Conservation (phyloP, 2,888 invertebrate genomes). For the Noctua janthina region DNA sequence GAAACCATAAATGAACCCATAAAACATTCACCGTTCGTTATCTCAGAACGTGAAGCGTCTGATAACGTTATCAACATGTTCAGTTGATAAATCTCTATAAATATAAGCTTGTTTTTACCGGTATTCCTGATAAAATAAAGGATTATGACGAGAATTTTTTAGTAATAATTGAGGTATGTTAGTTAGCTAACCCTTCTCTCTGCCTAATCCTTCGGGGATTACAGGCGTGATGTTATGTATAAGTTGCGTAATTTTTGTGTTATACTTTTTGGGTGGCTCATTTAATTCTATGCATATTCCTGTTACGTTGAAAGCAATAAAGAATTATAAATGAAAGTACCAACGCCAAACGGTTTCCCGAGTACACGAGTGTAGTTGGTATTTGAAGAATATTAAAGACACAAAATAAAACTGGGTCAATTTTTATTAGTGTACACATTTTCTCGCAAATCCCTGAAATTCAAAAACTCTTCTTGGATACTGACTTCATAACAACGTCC, state of each 20-base stretch:
- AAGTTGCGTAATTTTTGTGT: slow-evolving; percentile 4
- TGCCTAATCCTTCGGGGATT: neutral
- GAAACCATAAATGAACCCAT: slow-evolving; percentile 21
- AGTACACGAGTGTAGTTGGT: neutral
- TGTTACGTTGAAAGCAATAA: neutral
- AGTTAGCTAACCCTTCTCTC: neutral
- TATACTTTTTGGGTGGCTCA: neutral
- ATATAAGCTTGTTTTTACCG: slow-evolving; percentile 53
- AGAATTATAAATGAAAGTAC: neutral
- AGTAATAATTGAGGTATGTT: slow-evolving; percentile 3
- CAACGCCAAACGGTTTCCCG: neutral
- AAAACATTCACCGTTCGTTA: slow-evolving; percentile 28
- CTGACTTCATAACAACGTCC: neutral
- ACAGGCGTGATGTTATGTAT: neutral
- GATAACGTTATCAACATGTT: slow-evolving; percentile 45
- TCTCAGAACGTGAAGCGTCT: slow-evolving; percentile 13
- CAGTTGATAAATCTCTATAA: slow-evolving; percentile 49
- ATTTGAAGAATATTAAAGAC: neutral
- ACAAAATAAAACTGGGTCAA: slow-evolving; percentile 6
- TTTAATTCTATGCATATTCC: neutral
- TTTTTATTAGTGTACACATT: neutral
- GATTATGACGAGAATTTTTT: slow-evolving; percentile 10
- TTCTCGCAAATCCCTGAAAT: neutral
- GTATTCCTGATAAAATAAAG: slow-evolving; percentile 34
- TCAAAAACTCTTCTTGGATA: neutral